phyloP scores from a whole-genome alignment of 2,888 invertebrate species.

The Sericinus montela region DNA sequence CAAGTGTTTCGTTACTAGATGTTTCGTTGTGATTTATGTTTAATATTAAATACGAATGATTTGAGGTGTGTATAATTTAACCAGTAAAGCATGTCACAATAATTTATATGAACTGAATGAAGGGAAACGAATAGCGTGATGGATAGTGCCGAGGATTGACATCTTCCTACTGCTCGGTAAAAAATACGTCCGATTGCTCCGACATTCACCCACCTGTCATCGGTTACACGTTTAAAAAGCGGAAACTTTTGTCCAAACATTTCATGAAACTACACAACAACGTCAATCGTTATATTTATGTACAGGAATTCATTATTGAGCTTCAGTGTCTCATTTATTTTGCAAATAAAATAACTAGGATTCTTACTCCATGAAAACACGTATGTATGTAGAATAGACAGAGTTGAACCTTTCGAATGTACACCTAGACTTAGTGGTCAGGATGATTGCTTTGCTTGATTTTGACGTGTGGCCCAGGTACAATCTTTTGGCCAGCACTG shows the following conservation, averaged over 20 bases:
- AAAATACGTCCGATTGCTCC: slow-evolving; percentile 47
- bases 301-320: background rate
- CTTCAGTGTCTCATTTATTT: too few relatives aligned
- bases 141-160: slow-evolving; percentile 68
- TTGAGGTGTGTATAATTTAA: slow-evolving; percentile 1
- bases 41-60: too few relatives aligned
- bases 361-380: too few relatives aligned
- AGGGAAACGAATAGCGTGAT: slow-evolving; percentile 66
- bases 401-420: too few relatives aligned
- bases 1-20: too few relatives aligned
- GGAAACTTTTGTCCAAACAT: slow-evolving; percentile 20
- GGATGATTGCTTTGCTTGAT: too few relatives aligned
- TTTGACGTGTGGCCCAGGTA: too few relatives aligned
- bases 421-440: too few relatives aligned
- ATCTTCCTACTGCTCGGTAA: slow-evolving; percentile 68
- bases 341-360: too few relatives aligned
- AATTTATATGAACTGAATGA: slow-evolving; percentile 53
- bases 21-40: too few relatives aligned
- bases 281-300: slow-evolving; percentile 7
- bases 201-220: slow-evolving; percentile 36
- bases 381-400: too few relatives aligned
- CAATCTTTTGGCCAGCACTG: too few relatives aligned
- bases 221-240: slow-evolving; percentile 22
- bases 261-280: slow-evolving; percentile 13
- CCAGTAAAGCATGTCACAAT: slow-evolving; percentile 44